Evolutionary conservation across 2,113 vertebrate genomes (phyloP), one percentile per base, ranked within the genome.

Genomic region (Dicentrarchus labrax): DNA sequence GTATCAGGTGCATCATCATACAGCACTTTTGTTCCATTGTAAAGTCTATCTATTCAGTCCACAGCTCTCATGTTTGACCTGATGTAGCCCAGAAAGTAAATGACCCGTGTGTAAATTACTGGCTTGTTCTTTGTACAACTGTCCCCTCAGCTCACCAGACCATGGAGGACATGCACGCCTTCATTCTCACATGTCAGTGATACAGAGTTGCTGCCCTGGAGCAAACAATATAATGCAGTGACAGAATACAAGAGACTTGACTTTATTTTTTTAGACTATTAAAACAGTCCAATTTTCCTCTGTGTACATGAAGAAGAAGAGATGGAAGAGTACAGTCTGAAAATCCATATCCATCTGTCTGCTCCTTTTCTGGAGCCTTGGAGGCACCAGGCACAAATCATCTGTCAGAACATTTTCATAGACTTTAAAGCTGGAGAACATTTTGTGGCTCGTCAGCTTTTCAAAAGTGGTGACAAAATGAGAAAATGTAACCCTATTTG

Each of bases 171-270:
- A 70, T 47, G 69, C 3, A 2, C 4, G 78, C 47, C 60, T 77
- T 79, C 19, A 22, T 61, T 76, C 66, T 82, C 71, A 80, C 61
- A 81, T 85, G 78, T 87, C 78, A 80, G 51, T 78, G 72, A 47
- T 41, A 21, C 45, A 71, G 96, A 97, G 83, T 96, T 96, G 22
- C 95, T 96, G 53, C 96, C 96, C 96, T 97, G 84, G 51, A 70
- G 82, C 60, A 77, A 30, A 83, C 51, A 66, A 72, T 61, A 6
- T 16, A 67, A 62, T 2, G 2, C 43, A 59, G 54, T 68, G 66
- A 79, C 8, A 61, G 45, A 57, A 21, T 15, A 30, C 21, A 41
- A 22, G 39, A 57, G 30, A 24, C 4, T 16, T 65, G 60, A 11
- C 17, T 43, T 7, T 51, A 19, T 57, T 51, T 64, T 30, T 30